Base-by-base conservation (phyloP, 2,797 vertebrate genomes). In the Ataeniobius toweri region DNA sequence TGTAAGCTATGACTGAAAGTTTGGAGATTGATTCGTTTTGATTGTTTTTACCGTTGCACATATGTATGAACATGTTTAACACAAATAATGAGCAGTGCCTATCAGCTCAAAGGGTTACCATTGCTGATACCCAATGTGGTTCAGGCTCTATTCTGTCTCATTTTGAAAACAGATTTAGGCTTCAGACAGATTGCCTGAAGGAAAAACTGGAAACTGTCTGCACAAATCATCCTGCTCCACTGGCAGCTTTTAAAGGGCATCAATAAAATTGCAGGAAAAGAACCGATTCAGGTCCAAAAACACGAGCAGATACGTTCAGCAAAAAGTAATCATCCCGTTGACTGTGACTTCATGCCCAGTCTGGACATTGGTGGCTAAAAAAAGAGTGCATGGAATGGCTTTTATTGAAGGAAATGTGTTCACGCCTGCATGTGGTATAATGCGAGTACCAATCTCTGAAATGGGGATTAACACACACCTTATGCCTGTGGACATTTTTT, bases 371-470 rank as follows among this genome's bases (percentile, higher is more conserved):
- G 76, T 48, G 79, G 79, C 22, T 36, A 36, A n/a, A 68, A 46
- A 76, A 22, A 31, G 77, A 55, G 65, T 67, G 65, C 51, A 44
- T 44, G 75, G 53, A 71, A 73, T 63, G 72, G 46, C 8, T 13
- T 61, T 28, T 53, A 12, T 63, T 80, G 59, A 70, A 72, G 18
- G 65, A 71, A 72, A 28, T 75, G 13, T 59, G 58, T 75, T 65
- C 59, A 48, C 53, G 84, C 71, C 74, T 71, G 59, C 36, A 0
- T 12, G 53, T 14, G 0, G 18, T 71, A 71, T 85, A 85, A 91
- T 88, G 72, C 82, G 85, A 80, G 81, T 76, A 84, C 85, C 88
- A 89, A 89, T 90, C 87, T 87, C 69, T 31, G 44, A 76, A 71
- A 89, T 2, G 39, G 71, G 67, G 58, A 39, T 55, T 28, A 50